Percentiles rank a stretch among this genome's conserved stretches.
Conservation (phyloP, 35 echinoderm and acorn worm species). For the Hemicentrotus pulcherrimus region DNA sequence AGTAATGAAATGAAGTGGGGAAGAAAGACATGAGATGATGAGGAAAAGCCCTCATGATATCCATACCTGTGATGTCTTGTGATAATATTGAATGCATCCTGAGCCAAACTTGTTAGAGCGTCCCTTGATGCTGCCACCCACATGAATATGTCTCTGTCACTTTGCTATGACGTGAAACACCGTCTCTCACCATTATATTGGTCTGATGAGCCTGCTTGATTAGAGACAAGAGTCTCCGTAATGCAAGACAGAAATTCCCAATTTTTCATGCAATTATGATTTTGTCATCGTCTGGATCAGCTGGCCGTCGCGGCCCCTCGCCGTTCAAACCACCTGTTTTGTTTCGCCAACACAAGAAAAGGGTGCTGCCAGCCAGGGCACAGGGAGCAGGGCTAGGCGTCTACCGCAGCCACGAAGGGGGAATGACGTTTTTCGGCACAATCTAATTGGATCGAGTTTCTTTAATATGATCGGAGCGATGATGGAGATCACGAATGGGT, state of each 20-base stretch:
- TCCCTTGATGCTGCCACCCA: background rate
- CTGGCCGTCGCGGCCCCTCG: conserved; percentile 9
- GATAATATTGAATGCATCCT: conserved; percentile 4
- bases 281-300: conserved; percentile 33
- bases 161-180: background rate
- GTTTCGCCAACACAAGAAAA: background rate
- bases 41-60: background rate
- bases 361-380: background rate
- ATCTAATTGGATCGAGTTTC: conserved; percentile 55
- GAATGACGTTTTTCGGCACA: conserved; percentile 48
- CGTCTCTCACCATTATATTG: background rate
- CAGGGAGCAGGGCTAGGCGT: background rate
- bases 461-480: conserved; percentile 52
- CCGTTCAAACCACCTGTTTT: conserved; percentile 48
- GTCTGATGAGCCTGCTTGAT: conserved; percentile 24
- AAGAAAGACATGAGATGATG: background rate
- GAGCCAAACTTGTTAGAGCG: background rate
- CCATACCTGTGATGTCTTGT: background rate
- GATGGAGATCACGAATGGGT: conserved; percentile 46
- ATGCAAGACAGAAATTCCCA: background rate
- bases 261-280: conserved; percentile 51
- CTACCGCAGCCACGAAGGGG: background rate
- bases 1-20: conserved; percentile 2
- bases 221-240: background rate
- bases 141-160: background rate